Base-by-base conservation (phyloP, 2,888 invertebrate species). In the Drosophila longiperda region DNA sequence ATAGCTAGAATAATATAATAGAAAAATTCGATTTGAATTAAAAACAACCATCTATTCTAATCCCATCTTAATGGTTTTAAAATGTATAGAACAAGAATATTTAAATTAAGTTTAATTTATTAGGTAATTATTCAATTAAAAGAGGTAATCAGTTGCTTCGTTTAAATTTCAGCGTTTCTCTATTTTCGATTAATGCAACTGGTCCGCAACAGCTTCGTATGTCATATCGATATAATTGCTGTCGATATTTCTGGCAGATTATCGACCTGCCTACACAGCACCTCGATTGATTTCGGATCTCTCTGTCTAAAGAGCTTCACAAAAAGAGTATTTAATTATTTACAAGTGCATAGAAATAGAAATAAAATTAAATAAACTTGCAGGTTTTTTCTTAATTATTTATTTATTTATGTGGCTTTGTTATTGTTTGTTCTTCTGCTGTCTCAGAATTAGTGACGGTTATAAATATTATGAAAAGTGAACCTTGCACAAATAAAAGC, bases 211-310 rank as follows among this genome's bases (percentile, higher is more conserved):
- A 17, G 48, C 48, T 70, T 29, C 15, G 8, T 3, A 26, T 57
- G 2, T 1, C 12, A 15, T 29, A 59, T 65, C 73, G 73, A 65
- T 72, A 8, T 1, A 34, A 23, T 11, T 8, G 0, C 8, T 23
- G 4, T 61, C 60, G 60, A 57, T 53, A 32, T 5, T 8, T 8
- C 1, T n/a, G 6, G 4, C 5, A 49, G 42, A 17, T n/a, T 72
- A 66, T 75, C 78, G 78, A 34, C 17, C 12, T 38, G 50, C 66
- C 66, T 26, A 20, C 58, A 32, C 23, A 53, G n/a, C 23, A 45
- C 8, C 55, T 62, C 48, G 42, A 59, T 45, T 54, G 42, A 17
- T 34, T 40, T 36, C 20, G 36, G 32, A 17, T 26, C 11, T 40
- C 8, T 20, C 23, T 26, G 52, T 20, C 5, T 60, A n/a, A 57